A percentile compares a stretch with the other conserved stretches of the same genome.
These are phyloP conservation scores for Mastomys natalensis DNA, from an alignment of 2,113 vertebrate species.

Conservation along the genomic window DNA sequence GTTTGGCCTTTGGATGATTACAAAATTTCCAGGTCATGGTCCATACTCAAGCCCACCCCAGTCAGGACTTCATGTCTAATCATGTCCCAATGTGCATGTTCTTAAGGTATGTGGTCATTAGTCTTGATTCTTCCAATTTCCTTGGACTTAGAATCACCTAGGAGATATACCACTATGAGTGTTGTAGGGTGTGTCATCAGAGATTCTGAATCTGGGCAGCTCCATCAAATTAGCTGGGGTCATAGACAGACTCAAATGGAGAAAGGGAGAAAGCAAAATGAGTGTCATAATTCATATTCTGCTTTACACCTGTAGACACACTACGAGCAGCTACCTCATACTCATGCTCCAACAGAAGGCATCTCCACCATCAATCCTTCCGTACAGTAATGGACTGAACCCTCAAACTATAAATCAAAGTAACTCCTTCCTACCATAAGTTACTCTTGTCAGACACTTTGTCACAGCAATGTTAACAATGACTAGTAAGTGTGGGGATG, in stretches of 20 bases:
- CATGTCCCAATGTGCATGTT: not conserved
- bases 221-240: not conserved
- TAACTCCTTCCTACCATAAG: not conserved
- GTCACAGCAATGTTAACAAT: not conserved
- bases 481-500: too few relatives aligned
- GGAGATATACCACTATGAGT: not conserved
- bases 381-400: not conserved
- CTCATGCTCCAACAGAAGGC: too few relatives aligned
- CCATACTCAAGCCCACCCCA: not conserved
- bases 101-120: not conserved
- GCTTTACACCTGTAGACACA: too few relatives aligned
- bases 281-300: not conserved
- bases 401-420: not conserved
- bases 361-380: not conserved
- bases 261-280: not conserved
- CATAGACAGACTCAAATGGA: not conserved
- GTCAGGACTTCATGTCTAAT: not conserved
- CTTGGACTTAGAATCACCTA: not conserved
- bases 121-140: not conserved
- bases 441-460: not conserved
- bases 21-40: not conserved
- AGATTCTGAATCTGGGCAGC: not conserved
- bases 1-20: not conserved
- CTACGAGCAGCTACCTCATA: not conserved
- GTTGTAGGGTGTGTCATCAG: not conserved